phyloP scores from a whole-genome alignment of 2,797 vertebrate species.

The Leptodactylus fallax region DNA sequence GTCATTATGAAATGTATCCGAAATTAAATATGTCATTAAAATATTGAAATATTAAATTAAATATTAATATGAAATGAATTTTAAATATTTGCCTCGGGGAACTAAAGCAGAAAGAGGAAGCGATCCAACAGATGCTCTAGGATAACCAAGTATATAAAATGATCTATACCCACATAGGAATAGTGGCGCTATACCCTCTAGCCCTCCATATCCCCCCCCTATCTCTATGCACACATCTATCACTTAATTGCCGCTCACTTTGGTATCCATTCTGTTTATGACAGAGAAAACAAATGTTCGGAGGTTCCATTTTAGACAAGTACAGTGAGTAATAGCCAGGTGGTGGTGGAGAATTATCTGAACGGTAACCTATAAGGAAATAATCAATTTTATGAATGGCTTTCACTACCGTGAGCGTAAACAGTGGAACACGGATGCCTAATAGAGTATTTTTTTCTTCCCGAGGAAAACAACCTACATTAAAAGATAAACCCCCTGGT shows the following conservation, averaged over 20 bases:
- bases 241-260: slow-evolving; percentile 39
- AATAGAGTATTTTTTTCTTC: slow-evolving; percentile 60
- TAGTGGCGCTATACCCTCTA: background rate
- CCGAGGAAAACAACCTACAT: slow-evolving; percentile 55
- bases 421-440: slow-evolving; percentile 56
- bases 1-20: background rate
- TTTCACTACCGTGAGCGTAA: slow-evolving; percentile 55
- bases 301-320: slow-evolving; percentile 42
- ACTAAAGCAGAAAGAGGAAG: background rate
- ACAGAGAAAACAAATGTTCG: slow-evolving; percentile 49
- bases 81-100: background rate
- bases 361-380: slow-evolving; percentile 58
- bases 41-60: background rate
- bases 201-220: background rate
- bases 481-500: slow-evolving; percentile 62
- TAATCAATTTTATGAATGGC: slow-evolving; percentile 63
- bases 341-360: slow-evolving; percentile 57
- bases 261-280: slow-evolving; percentile 47
- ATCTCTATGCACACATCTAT: slow-evolving; percentile 22
- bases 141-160: background rate
- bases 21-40: background rate
- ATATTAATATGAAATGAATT: background rate
- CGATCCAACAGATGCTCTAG: background rate
- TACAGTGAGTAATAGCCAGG: slow-evolving; percentile 57
- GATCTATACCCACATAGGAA: background rate